A percentile compares a stretch with the other conserved stretches of the same genome.
Conservation (phyloP, 1,140 invertebrate genomes). For the Drosophila pseudoobscura region DNA sequence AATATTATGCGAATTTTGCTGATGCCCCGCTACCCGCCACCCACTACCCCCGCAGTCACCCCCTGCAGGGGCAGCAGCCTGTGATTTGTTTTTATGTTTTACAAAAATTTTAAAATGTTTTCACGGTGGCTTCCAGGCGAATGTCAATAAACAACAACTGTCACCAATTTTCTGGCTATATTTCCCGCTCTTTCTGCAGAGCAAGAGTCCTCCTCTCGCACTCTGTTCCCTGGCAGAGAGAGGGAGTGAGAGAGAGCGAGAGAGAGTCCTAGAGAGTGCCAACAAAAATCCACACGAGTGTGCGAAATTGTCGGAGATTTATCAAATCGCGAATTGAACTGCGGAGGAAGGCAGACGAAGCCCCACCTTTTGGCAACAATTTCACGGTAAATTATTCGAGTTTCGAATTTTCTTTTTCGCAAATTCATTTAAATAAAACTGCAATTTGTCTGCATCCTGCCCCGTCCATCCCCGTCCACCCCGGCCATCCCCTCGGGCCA, state of each 20-base stretch:
- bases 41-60: too few relatives aligned
- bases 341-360: background rate
- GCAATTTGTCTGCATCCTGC: slow-evolving; percentile 59
- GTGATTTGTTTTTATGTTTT: slow-evolving; percentile 76
- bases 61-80: background rate
- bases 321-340: slow-evolving; percentile 69
- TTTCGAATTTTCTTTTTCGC: slow-evolving; percentile 23
- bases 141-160: slow-evolving; percentile 81
- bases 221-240: too few relatives aligned
- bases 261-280: slow-evolving; percentile 6
- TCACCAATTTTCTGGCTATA: slow-evolving; percentile 54
- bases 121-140: slow-evolving; percentile 74
- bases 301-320: slow-evolving; percentile 78
- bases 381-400: slow-evolving; percentile 72
- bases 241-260: too few relatives aligned
- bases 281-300: slow-evolving; percentile 56
- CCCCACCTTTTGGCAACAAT: slow-evolving; percentile 45
- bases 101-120: slow-evolving; percentile 81
- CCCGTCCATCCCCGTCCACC: background rate
- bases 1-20: slow-evolving; percentile 79
- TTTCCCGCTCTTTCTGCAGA: background rate
- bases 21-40: background rate
- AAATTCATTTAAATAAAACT: slow-evolving; percentile 75
- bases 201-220: too few relatives aligned
- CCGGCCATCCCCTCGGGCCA: slow-evolving; percentile 14